Evolutionary conservation across 2,797 vertebrate species (phyloP), one percentile per base, ranked within the genome.

Genomic region (Chelon labrosus): DNA sequence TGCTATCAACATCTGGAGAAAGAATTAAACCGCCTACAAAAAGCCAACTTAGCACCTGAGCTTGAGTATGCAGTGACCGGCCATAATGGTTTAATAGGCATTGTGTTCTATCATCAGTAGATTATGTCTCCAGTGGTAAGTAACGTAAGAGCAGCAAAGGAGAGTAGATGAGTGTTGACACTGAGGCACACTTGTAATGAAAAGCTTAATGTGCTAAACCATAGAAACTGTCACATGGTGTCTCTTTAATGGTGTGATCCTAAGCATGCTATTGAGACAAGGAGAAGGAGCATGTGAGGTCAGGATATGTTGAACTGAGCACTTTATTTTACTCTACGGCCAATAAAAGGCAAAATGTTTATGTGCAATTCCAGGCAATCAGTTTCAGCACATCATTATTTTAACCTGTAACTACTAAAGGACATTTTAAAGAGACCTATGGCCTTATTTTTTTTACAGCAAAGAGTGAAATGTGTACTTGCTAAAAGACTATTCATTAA

Each of bases 1-100:
- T 47, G 51, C 67, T 44, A 54, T 67, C 63, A 52, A 54, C 25
- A 65, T 79, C 70, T 77, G 38, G 22, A 77, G 55, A 65, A 55
- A 56, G 54, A 76, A 71, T 38, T 20, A 39, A 76, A 49, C 13
- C 22, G 51, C 35, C 52, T 52, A 37, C 35, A 70, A 19, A 53
- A 46, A 46, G 49, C n/a, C 7, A 44, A 44, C 27, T 25, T 44
- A 27, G 8, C 56, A 73, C 65, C 20, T 11, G 16, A 61, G 41
- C 37, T 58, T 0, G 0, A 53, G 37, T 42, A 49, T 57, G 16
- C 25, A 78, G n/a, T 16, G 41, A 70, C 50, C 41, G 27, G 49
- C 53, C 55, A 17, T 49, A 47, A 65, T 73, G 69, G 44, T 50
- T 67, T n/a, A 19, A 82, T 64, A 54, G 69, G 58, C 38, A 73